Evolutionary conservation across 1,140 invertebrate species (phyloP).

Genomic region (Babylonia areolata): DNA sequence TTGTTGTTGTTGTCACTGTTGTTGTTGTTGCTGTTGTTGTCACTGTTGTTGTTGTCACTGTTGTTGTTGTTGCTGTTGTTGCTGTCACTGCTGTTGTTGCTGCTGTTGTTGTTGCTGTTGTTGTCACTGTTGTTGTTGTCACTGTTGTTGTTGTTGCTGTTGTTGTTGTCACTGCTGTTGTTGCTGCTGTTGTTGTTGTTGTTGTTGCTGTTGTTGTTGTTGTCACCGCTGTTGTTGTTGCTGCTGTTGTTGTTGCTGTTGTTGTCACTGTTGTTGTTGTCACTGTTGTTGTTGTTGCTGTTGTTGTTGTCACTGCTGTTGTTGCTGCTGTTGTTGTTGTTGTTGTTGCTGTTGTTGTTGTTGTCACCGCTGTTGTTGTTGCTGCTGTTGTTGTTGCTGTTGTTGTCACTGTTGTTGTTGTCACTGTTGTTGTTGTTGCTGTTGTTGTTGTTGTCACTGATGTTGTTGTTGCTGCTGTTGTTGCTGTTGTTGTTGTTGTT

Average conservation of each 20-base stretch:
- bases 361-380: not conserved
- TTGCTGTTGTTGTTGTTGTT: too few species aligned
- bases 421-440: too few species aligned
- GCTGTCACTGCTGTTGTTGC: not conserved
- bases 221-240: not conserved
- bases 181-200: not conserved
- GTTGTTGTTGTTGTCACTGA: too few species aligned
- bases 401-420: too few species aligned
- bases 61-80: too few species aligned
- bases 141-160: not conserved
- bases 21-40: too few species aligned
- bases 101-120: not conserved
- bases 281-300: not conserved
- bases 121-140: not conserved
- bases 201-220: not conserved
- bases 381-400: too few species aligned
- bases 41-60: too few species aligned
- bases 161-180: not conserved
- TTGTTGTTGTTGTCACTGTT: too few species aligned
- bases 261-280: not conserved
- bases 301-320: not conserved
- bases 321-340: not conserved
- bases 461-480: too few species aligned
- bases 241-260: not conserved
- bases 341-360: not conserved